A percentile compares a stretch with the other conserved stretches of the same genome.
phyloP scores from a whole-genome alignment of 1,140 invertebrate genomes.

The Diuraphis noxia region DNA sequence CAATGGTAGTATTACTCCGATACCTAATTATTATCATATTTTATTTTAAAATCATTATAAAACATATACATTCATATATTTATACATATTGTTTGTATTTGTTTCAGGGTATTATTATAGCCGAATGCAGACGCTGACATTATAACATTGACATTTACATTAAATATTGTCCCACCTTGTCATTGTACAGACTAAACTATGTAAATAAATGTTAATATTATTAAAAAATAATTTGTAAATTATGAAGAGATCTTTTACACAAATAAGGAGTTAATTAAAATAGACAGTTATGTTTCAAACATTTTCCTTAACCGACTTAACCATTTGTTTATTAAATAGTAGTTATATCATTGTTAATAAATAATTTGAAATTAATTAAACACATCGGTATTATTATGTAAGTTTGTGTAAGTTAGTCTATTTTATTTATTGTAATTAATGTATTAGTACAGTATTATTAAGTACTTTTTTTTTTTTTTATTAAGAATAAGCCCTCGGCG shows the following conservation, averaged over 20 bases:
- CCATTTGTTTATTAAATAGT: background rate
- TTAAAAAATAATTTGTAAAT: conserved; percentile 9
- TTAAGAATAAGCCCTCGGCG: no score
- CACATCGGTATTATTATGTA: background rate
- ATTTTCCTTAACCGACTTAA: background rate
- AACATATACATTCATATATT: background rate
- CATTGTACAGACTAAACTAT: background rate
- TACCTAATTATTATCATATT: background rate
- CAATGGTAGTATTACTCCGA: background rate
- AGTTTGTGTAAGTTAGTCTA: background rate
- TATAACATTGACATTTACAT: background rate
- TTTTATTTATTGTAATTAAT: background rate
- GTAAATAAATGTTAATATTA: conserved; percentile 18
- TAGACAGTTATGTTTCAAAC: background rate
- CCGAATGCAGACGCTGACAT: background rate
- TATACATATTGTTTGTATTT: background rate
- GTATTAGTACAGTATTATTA: no score
- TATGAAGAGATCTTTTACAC: background rate
- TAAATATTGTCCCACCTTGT: background rate
- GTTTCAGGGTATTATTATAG: conserved; percentile 47
- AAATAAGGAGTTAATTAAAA: background rate
- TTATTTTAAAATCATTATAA: background rate
- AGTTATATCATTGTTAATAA: background rate
- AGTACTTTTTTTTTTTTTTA: no score
- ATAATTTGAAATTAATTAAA: no score